phyloP scores from a whole-genome alignment of 2,113 vertebrate species.

The Otis tarda region DNA sequence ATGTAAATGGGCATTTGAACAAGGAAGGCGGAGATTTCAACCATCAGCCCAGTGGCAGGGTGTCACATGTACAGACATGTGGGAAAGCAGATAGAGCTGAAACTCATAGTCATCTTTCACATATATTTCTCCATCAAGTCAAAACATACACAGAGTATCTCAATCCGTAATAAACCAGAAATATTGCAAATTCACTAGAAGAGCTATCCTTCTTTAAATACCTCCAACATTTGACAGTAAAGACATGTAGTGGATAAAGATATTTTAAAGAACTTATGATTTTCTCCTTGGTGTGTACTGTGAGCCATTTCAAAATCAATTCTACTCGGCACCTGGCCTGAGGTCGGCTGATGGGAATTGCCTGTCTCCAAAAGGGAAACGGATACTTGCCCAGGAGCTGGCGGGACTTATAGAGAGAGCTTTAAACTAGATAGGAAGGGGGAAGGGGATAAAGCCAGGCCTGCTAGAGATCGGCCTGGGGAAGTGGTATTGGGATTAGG shows the following conservation, averaged over 20 bases:
- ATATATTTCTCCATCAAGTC: neutral
- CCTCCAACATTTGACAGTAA: neutral
- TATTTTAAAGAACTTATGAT: neutral
- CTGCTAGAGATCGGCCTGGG: no score
- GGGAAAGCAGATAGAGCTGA: neutral
- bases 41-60: fast-evolving
- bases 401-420: no score
- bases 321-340: no score
- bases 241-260: neutral
- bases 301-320: fast-evolving
- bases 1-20: fast-evolving
- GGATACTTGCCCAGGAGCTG: no score
- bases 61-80: fast-evolving
- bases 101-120: neutral
- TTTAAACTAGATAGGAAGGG: no score
- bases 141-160: neutral
- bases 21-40: neutral
- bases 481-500: no score
- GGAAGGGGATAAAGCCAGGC: no score
- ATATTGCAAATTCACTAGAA: neutral
- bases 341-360: no score
- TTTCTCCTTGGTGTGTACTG: neutral
- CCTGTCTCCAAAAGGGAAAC: no score
- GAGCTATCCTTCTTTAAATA: neutral
- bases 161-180: neutral